A percentile compares a stretch with the other conserved stretches of the same genome.
Conservation (phyloP, 2,797 vertebrate genomes). For the Chromobotia macracanthus region DNA sequence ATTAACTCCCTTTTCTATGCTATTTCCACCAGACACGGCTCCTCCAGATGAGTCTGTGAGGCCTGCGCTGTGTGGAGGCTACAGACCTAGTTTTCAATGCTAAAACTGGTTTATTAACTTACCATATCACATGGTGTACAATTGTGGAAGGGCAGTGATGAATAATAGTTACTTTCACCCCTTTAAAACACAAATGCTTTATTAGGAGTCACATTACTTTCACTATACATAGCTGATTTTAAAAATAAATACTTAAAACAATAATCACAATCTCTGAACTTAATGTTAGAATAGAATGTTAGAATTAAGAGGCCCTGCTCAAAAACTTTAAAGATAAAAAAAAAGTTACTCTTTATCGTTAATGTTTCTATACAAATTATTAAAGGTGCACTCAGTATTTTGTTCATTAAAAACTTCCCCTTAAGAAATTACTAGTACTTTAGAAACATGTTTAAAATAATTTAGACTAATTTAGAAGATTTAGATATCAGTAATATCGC, state of each 20-base stretch:
- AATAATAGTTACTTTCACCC: background rate
- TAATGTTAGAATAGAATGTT: no score
- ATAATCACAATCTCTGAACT: background rate
- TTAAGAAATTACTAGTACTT: background rate
- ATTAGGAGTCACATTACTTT: background rate
- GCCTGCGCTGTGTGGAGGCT: slow-evolving; percentile 24
- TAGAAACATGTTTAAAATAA: no score
- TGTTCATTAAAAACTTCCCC: background rate
- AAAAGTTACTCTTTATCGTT: background rate
- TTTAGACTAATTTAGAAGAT: no score
- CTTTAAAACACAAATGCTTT: background rate
- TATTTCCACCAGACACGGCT: slow-evolving; percentile 12
- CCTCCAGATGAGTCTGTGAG: slow-evolving; percentile 28
- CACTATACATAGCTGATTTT: no score
- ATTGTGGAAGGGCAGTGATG: background rate
- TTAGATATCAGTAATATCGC: no score
- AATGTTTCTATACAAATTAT: background rate
- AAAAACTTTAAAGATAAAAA: no score
- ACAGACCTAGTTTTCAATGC: slow-evolving; percentile 23
- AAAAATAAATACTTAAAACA: background rate
- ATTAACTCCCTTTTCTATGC: slow-evolving; percentile 48
- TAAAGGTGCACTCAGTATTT: background rate
- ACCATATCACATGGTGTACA: slow-evolving; percentile 5
- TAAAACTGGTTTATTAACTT: slow-evolving; percentile 43
- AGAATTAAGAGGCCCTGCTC: no score